Percentiles rank a stretch among this genome's conserved stretches.
Conservation (phyloP, 2,113 vertebrate species). For the Pipra filicauda region DNA sequence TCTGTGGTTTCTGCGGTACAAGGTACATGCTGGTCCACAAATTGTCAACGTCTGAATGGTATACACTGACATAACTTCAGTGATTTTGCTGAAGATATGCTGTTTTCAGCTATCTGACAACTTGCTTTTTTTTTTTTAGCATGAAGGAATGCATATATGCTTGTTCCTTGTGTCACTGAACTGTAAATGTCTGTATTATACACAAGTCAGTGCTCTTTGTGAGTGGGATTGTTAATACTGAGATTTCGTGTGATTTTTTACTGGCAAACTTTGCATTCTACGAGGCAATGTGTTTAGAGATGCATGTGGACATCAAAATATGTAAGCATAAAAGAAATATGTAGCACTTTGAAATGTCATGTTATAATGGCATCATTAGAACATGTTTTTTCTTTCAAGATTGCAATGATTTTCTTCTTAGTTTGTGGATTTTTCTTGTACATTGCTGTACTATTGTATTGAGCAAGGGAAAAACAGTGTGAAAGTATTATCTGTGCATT, state of each 20-base stretch:
- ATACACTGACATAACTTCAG: background rate
- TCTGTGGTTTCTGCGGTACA: background rate
- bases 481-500: background rate
- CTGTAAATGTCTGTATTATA: background rate
- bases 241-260: background rate
- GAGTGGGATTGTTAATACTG: background rate
- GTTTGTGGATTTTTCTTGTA: background rate
- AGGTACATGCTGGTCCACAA: background rate
- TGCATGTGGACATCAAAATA: background rate
- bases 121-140: background rate
- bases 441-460: background rate
- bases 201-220: background rate
- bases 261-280: background rate
- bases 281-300: background rate
- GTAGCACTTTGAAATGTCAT: background rate
- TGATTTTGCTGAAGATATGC: background rate
- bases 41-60: background rate
- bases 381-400: background rate
- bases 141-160: rapidly evolving
- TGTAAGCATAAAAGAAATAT: background rate
- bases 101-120: background rate
- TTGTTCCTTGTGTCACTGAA: background rate
- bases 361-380: background rate
- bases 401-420: background rate
- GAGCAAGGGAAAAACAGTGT: background rate